phyloP scores from a whole-genome alignment of 2,888 invertebrate species.

The Beris chalybata region DNA sequence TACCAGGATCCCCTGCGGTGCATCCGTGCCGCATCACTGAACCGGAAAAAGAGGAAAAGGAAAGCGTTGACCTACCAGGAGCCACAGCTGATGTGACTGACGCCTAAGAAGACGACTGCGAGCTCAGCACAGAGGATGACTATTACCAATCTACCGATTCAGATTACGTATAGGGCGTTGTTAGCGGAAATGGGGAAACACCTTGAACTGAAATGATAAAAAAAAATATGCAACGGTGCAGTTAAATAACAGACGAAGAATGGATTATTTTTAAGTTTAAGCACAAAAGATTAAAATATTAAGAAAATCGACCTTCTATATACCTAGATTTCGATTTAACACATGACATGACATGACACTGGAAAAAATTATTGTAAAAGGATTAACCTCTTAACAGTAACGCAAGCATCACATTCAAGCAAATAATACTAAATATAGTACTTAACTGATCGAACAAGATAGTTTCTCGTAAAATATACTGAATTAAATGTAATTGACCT shows the following conservation, averaged over 20 bases:
- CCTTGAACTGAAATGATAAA: slow-evolving; percentile 44
- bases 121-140: slow-evolving; percentile 72
- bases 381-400: background rate
- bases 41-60: too few species aligned
- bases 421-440: background rate
- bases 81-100: slow-evolving; percentile 98
- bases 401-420: slow-evolving; percentile 13
- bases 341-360: background rate
- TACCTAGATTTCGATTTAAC: too few species aligned
- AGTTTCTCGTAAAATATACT: slow-evolving; percentile 8
- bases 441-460: slow-evolving; percentile 15
- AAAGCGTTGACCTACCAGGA: too few species aligned
- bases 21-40: too few species aligned
- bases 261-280: too few species aligned
- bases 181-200: slow-evolving; percentile 88
- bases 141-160: slow-evolving; percentile 70
- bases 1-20: too few species aligned
- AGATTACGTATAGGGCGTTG: slow-evolving; percentile 76
- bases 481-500: slow-evolving; percentile 22
- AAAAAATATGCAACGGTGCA: too few species aligned
- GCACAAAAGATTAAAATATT: too few species aligned
- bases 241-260: too few species aligned
- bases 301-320: too few species aligned
- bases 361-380: background rate
- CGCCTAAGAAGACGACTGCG: slow-evolving; percentile 95